phyloP scores from a whole-genome alignment of 1,140 invertebrate genomes.

The Drosophila pruinosa region DNA sequence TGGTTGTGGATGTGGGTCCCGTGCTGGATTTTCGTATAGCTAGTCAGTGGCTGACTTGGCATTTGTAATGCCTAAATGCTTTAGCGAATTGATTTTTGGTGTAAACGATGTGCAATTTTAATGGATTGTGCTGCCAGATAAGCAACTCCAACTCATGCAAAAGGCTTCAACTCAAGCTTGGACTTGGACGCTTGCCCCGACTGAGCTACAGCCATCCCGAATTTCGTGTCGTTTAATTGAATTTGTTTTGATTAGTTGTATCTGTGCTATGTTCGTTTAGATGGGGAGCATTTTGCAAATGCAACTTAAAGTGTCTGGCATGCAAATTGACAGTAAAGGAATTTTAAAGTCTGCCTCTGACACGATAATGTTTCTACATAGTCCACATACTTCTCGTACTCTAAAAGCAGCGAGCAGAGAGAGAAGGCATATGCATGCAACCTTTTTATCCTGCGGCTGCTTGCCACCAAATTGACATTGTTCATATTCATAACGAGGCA shows the following conservation, averaged over 20 bases:
- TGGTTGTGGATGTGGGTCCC: slow-evolving; percentile 2
- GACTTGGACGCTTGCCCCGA: slow-evolving; percentile 2
- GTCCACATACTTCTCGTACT: neutral
- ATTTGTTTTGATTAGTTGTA: slow-evolving; percentile 80
- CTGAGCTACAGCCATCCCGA: slow-evolving; percentile 12
- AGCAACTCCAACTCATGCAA: slow-evolving; percentile 50
- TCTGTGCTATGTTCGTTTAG: neutral
- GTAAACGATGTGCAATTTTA: slow-evolving; percentile 83
- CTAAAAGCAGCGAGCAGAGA: too few species aligned
- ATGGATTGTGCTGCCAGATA: slow-evolving; percentile 82
- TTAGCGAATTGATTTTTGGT: slow-evolving; percentile 83
- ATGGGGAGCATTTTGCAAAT: slow-evolving; percentile 45
- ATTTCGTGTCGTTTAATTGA: slow-evolving; percentile 77
- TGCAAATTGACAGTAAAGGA: slow-evolving; percentile 26
- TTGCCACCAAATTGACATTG: slow-evolving; percentile 67
- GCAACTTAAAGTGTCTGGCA: slow-evolving; percentile 51
- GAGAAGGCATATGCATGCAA: neutral
- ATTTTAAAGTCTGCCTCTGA: slow-evolving; percentile 47
- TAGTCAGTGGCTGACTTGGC: slow-evolving; percentile 74
- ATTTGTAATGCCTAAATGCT: slow-evolving; percentile 83
- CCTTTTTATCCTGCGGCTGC: slow-evolving; percentile 42
- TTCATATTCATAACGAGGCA: slow-evolving; percentile 60
- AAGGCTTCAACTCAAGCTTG: neutral
- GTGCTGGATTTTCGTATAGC: slow-evolving; percentile 24
- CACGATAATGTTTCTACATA: slow-evolving; percentile 20